phyloP scores from a whole-genome alignment of 2,888 invertebrate genomes.

The Hirtodrosophila trivittata region DNA sequence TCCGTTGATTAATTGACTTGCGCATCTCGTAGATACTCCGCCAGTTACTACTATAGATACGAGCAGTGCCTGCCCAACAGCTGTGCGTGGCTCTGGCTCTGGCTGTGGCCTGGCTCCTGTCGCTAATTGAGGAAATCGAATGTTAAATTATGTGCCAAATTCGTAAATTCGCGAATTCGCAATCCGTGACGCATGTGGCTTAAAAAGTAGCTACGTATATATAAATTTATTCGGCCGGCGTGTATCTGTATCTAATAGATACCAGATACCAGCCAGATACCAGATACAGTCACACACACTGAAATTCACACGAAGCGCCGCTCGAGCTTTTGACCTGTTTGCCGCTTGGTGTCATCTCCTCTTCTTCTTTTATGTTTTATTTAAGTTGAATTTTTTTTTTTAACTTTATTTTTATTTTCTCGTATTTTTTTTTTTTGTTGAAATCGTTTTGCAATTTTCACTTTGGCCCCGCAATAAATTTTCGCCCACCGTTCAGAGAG shows the following conservation, averaged over 20 bases:
- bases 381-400: slow-evolving; percentile 32
- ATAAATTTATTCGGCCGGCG: slow-evolving; percentile 46
- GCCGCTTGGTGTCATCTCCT: slow-evolving; percentile 56
- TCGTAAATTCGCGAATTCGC: slow-evolving; percentile 23
- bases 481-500: slow-evolving; percentile 34
- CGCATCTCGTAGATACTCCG: slow-evolving; percentile 60
- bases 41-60: slow-evolving; percentile 20
- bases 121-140: slow-evolving; percentile 79
- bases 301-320: slow-evolving; percentile 57
- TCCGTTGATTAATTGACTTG: slow-evolving; percentile 72
- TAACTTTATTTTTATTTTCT: slow-evolving; percentile 1
- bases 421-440: slow-evolving; percentile 16
- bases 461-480: slow-evolving; percentile 53
- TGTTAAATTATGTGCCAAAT: slow-evolving; percentile 72
- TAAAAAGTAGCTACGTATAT: slow-evolving; percentile 33
- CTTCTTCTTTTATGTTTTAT: slow-evolving; percentile 34
- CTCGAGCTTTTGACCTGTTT: slow-evolving; percentile 43
- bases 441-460: slow-evolving; percentile 64
- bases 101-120: slow-evolving; percentile 65
- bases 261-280: slow-evolving; percentile 34
- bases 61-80: slow-evolving; percentile 11
- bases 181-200: slow-evolving; percentile 59
- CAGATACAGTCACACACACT: slow-evolving; percentile 8
- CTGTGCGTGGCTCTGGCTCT: slow-evolving; percentile 54
- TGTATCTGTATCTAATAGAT: slow-evolving; percentile 55